phyloP scores from a whole-genome alignment of 1,140 invertebrate genomes.

The Drosophila micromelanica region DNA sequence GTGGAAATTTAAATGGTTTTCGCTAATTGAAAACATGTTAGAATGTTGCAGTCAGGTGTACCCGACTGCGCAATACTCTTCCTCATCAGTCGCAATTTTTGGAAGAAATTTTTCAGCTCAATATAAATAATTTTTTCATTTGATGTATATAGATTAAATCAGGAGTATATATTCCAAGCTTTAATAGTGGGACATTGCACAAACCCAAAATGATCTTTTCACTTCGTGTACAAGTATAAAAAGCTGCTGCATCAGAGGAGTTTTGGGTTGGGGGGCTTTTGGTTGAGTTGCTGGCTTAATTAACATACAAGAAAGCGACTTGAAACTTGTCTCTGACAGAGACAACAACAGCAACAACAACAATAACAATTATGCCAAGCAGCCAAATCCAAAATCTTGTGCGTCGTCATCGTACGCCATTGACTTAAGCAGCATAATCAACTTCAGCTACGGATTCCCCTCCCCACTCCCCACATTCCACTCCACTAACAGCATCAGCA shows the following conservation, averaged over 20 bases:
- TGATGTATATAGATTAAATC: no score
- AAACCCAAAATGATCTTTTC: no score
- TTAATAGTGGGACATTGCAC: no score
- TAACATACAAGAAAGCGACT: constrained; percentile 76
- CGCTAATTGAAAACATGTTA: constrained; percentile 29
- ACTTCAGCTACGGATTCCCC: constrained; percentile 65
- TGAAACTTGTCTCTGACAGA: constrained; percentile 79
- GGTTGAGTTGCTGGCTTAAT: constrained; percentile 49
- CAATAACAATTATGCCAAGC: constrained; percentile 16
- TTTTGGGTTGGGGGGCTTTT: not conserved
- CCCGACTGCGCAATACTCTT: no score
- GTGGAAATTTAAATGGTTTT: not conserved
- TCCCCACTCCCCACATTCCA: not conserved
- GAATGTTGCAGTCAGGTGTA: no score
- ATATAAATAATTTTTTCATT: no score
- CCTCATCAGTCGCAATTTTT: no score
- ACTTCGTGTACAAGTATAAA: constrained; percentile 1
- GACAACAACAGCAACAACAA: constrained; percentile 21
- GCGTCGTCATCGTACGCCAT: constrained; percentile 72
- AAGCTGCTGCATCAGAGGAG: constrained; percentile 57
- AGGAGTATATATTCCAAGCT: no score
- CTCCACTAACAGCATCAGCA: not conserved
- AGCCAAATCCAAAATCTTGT: constrained; percentile 69
- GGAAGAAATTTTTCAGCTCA: no score
- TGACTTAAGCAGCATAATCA: constrained; percentile 82